A percentile compares a stretch with the other conserved stretches of the same genome.
Evolutionary conservation across 1,140 invertebrate genomes (phyloP).

Genomic region (Catajapyx aquilonaris): DNA sequence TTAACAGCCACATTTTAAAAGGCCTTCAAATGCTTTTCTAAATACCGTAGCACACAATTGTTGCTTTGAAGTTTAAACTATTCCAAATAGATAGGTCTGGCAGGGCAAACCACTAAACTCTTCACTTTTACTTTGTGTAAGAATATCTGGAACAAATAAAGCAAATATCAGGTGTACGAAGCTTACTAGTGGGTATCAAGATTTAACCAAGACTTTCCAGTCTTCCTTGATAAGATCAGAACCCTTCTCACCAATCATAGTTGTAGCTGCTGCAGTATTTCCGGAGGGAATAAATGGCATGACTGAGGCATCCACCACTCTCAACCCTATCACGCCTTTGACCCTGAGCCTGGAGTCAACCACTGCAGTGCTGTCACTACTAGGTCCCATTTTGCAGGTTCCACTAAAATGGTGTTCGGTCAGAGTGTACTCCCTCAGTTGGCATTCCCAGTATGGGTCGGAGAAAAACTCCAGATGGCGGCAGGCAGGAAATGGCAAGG

Average conservation of each 20-base stretch:
- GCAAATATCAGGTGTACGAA: too few relatives aligned
- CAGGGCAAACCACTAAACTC: too few relatives aligned
- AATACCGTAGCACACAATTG: too few relatives aligned
- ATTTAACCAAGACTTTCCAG: too few relatives aligned
- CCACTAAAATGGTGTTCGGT: slow-evolving; percentile 43
- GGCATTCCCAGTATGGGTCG: slow-evolving; percentile 15
- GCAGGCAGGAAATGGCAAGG: slow-evolving; percentile 14
- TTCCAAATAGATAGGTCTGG: too few relatives aligned
- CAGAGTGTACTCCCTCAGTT: slow-evolving; percentile 23
- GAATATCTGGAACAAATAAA: too few relatives aligned
- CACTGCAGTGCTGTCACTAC: slow-evolving; percentile 45
- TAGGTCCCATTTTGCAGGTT: slow-evolving; percentile 55
- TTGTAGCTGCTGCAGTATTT: slow-evolving; percentile 47
- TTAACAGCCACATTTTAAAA: too few relatives aligned
- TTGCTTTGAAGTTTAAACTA: too few relatives aligned
- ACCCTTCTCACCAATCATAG: slow-evolving; percentile 73
- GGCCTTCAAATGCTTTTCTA: too few relatives aligned
- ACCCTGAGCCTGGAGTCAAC: slow-evolving; percentile 49
- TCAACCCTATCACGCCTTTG: slow-evolving; percentile 38
- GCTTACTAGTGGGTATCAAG: too few relatives aligned
- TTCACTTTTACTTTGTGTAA: too few relatives aligned
- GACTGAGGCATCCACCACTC: slow-evolving; percentile 53
- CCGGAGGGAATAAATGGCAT: slow-evolving; percentile 47
- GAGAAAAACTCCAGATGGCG: slow-evolving; percentile 10
- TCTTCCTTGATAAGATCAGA: slow-evolving; percentile 51